Evolutionary conservation across 2,113 vertebrate species (phyloP).

Genomic region (Cephalopholis sonnerati): DNA sequence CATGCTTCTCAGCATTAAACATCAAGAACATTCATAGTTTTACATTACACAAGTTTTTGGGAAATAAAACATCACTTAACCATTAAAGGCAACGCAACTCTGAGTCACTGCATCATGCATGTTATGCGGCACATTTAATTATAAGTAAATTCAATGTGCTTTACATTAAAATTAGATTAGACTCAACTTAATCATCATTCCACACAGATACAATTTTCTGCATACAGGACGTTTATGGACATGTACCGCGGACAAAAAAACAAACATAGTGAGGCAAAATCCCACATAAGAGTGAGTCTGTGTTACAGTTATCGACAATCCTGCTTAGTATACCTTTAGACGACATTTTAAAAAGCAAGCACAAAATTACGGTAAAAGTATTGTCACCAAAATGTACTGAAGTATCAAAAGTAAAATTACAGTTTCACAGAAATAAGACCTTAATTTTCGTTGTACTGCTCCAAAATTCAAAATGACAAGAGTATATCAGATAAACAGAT

Average conservation of each 20-base stretch:
- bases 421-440: background rate
- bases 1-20: background rate
- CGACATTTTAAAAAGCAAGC: no score
- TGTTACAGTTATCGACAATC: no score
- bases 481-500: background rate
- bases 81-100: background rate
- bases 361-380: background rate
- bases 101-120: background rate
- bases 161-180: background rate
- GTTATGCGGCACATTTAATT: background rate
- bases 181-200: background rate
- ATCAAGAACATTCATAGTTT: background rate
- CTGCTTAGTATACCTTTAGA: no score
- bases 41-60: background rate
- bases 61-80: no score
- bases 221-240: no score
- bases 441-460: background rate
- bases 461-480: background rate
- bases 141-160: background rate
- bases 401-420: background rate
- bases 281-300: no score
- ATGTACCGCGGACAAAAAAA: no score
- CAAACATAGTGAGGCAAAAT: no score
- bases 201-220: background rate
- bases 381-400: background rate